phyloP scores from a whole-genome alignment of 2,797 vertebrate genomes.

The Sebastolobus altivelis region DNA sequence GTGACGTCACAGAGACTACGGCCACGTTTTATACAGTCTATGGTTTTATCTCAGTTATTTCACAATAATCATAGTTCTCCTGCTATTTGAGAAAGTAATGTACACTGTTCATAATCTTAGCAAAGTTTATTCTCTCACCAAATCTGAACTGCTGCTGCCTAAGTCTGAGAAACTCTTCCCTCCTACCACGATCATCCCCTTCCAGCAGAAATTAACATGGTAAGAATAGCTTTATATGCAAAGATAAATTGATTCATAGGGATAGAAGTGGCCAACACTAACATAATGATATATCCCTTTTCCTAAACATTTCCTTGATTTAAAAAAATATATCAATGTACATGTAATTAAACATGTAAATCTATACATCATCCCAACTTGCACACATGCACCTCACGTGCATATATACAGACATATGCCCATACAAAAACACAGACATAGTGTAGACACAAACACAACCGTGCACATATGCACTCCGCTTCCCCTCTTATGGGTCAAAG shows the following conservation, averaged over 20 bases:
- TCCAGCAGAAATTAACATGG: background rate
- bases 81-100: constrained; percentile 8
- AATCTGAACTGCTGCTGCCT: background rate
- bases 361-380: background rate
- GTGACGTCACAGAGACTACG: no score
- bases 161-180: background rate
- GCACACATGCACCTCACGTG: constrained; percentile 1
- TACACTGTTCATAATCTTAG: background rate
- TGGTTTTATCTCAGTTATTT: constrained; percentile 4
- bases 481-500: constrained; percentile 78
- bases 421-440: constrained; percentile 37
- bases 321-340: background rate
- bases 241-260: background rate
- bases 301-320: background rate
- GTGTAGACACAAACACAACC: constrained; percentile 50
- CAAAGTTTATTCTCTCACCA: background rate
- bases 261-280: background rate
- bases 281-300: background rate
- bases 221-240: background rate
- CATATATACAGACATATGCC: constrained; percentile 27
- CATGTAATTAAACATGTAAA: constrained; percentile 8
- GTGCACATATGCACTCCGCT: constrained; percentile 61
- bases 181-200: background rate
- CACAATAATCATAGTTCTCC: background rate
- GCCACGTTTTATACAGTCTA: background rate